Evolutionary conservation across 2,888 invertebrate genomes (phyloP).

Genomic region (Zaprionus lineosus): DNA sequence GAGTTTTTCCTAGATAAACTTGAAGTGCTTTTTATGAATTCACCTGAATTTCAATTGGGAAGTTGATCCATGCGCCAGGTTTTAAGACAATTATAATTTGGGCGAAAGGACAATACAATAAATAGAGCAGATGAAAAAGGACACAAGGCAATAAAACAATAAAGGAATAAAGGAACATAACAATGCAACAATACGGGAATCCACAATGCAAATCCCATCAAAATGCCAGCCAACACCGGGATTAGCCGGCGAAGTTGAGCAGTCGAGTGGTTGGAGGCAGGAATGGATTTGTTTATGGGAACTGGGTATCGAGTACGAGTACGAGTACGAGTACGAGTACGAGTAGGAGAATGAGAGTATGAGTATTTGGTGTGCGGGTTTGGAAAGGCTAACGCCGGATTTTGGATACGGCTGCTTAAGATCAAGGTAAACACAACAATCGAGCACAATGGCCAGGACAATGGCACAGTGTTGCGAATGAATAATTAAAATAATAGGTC

Average conservation of each 20-base stretch:
- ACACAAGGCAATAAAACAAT: conserved; percentile 13
- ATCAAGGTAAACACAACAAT: conserved; percentile 54
- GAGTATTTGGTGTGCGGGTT: not conserved
- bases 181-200: conserved; percentile 33
- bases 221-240: conserved; percentile 33
- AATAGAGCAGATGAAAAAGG: conserved; percentile 9
- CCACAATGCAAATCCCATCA: conserved; percentile 49
- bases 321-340: too few species aligned
- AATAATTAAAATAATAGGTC: conserved; percentile 76
- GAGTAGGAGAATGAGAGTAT: too few species aligned
- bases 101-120: conserved; percentile 36
- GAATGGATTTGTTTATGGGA: not conserved
- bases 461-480: conserved; percentile 73
- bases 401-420: conserved; percentile 52
- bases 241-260: conserved; percentile 42
- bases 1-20: too few species aligned
- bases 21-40: too few species aligned
- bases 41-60: too few species aligned
- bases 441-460: conserved; percentile 44
- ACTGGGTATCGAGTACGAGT: conserved; percentile 1
- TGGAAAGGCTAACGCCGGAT: conserved; percentile 52
- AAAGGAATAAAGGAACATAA: too few species aligned
- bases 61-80: too few species aligned
- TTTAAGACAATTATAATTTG: conserved; percentile 65
- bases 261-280: conserved; percentile 18